Conservation (phyloP, 2,113 vertebrate species). For the Corythoichthys haematopterus region DNA sequence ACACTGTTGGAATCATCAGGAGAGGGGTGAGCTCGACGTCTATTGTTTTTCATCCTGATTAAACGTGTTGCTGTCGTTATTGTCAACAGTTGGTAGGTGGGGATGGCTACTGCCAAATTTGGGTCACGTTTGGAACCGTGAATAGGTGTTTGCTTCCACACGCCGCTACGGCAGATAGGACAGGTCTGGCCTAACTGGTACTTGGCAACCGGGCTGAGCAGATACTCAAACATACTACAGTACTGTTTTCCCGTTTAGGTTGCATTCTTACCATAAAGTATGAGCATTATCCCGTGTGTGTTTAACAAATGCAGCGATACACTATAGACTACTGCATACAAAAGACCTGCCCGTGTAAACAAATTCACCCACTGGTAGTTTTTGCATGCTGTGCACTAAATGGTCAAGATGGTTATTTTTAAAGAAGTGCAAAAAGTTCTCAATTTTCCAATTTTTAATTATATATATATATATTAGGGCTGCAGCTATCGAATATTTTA, state of each 20-base stretch:
- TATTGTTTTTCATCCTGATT: slow-evolving; percentile 4
- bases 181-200: slow-evolving; percentile 59
- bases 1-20: slow-evolving; percentile 50
- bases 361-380: not conserved
- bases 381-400: not conserved
- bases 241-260: not conserved
- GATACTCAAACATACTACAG: slow-evolving; percentile 17
- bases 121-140: slow-evolving; percentile 21
- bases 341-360: not conserved
- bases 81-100: slow-evolving; percentile 27
- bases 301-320: not conserved
- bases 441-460: not conserved
- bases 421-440: not conserved
- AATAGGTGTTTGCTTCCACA: slow-evolving; percentile 13
- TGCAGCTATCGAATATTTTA: too few relatives aligned
- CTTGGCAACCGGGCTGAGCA: slow-evolving; percentile 32
- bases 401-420: not conserved
- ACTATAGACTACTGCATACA: not conserved
- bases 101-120: slow-evolving; percentile 13
- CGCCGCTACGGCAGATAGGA: slow-evolving; percentile 22
- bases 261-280: not conserved
- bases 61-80: slow-evolving; percentile 37
- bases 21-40: slow-evolving; percentile 55
- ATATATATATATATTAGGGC: too few relatives aligned
- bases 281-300: not conserved